Conservation (phyloP, 2,888 invertebrate species). For the Phengaris alcon region DNA sequence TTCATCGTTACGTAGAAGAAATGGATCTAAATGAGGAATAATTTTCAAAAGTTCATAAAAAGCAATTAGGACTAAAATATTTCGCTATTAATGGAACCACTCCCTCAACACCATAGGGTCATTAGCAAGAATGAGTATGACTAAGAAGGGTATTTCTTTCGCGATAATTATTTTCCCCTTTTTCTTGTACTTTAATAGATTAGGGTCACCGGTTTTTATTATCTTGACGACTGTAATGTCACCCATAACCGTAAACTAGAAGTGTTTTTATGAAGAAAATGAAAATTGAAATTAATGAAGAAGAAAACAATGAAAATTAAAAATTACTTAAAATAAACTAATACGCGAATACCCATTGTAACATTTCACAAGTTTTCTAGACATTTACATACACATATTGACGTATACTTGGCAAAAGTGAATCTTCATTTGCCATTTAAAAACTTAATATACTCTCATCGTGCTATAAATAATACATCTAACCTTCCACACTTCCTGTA, state of each 20-base stretch:
- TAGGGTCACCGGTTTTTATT: conserved; percentile 29
- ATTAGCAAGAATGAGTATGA: conserved; percentile 48
- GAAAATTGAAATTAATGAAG: background rate
- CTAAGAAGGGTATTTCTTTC: conserved; percentile 51
- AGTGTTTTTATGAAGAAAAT: background rate
- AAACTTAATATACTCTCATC: too few relatives aligned
- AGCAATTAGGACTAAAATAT: background rate
- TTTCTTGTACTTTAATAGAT: conserved; percentile 29
- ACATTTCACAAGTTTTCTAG: background rate
- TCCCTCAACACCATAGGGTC: conserved; percentile 44
- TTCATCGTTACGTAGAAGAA: background rate
- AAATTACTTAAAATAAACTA: background rate
- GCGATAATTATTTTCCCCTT: conserved; percentile 43
- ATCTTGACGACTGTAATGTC: conserved; percentile 8
- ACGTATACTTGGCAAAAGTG: too few relatives aligned
- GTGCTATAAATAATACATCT: background rate
- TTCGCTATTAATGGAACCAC: conserved; percentile 38
- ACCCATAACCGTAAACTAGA: conserved; percentile 11
- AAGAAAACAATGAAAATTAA: background rate
- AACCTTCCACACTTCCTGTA: conserved; percentile 7
- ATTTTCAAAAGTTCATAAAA: background rate
- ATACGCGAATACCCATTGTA: background rate
- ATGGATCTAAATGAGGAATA: background rate
- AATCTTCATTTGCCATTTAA: too few relatives aligned
- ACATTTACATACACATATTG: too few relatives aligned